Evolutionary conservation across 2,797 vertebrate genomes (phyloP).

Genomic region (Morus bassanus): DNA sequence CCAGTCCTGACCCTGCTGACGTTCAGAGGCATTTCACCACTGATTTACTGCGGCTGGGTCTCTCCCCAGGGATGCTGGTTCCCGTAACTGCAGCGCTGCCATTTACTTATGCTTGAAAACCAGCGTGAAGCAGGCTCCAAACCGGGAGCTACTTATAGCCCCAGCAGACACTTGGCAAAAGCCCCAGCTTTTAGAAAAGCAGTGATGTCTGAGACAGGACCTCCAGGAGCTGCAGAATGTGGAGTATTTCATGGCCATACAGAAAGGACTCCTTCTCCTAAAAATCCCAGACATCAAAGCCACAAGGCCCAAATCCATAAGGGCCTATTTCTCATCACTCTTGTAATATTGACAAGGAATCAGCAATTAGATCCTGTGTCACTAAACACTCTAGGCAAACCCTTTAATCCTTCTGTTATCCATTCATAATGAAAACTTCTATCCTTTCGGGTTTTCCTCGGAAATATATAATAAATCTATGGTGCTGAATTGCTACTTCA

Average conservation of each 20-base stretch:
- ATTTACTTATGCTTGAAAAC: background rate
- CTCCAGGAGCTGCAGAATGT: background rate
- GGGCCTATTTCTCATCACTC: background rate
- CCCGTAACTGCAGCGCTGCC: rapidly evolving
- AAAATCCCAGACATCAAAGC: background rate
- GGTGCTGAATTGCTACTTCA: background rate
- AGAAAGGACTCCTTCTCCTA: background rate
- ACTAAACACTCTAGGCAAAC: background rate
- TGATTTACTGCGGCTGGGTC: background rate
- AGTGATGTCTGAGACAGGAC: rapidly evolving
- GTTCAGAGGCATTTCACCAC: background rate
- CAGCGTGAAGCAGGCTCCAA: rapidly evolving
- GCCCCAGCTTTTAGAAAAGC: background rate
- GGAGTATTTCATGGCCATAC: background rate
- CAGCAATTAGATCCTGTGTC: background rate
- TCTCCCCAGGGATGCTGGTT: background rate
- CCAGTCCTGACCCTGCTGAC: background rate
- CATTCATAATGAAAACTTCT: background rate
- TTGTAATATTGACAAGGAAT: background rate
- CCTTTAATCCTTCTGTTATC: background rate
- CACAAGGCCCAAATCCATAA: background rate
- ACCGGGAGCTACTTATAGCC: background rate
- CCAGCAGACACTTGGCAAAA: background rate
- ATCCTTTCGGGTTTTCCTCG: background rate
- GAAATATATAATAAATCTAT: background rate